Base-by-base conservation (phyloP, 1,140 invertebrate genomes). In the Cyrtorhinus lividipennis region DNA sequence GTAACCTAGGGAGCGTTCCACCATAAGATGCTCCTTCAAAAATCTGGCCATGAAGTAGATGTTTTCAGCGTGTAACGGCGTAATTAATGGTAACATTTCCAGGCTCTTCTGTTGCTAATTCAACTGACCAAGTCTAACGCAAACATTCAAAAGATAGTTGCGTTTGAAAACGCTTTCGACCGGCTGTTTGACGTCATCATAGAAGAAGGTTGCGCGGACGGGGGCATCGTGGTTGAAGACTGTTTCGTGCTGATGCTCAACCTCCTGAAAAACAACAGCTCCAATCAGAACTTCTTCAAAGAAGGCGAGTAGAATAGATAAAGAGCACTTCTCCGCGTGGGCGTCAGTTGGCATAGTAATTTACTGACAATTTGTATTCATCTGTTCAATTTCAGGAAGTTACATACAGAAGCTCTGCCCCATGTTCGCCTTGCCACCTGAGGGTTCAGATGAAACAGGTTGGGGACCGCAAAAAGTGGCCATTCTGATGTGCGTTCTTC, bases 111-210 rank as follows among this genome's bases (percentile, higher is more conserved):
- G 2, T 75, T 99, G n/a, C 77, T 99, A 0, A 91, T 90, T 66
- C 87, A 95, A 71, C 75, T 99, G 57, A 98, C 94, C 0, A 93
- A 93, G 76, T 86, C 86, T 3, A 98, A 99, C 79, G 88, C 92
- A 0, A 97, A 97, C 73, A 95, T 99, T 68, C 97, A 99, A 74
- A 99, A 99, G 77, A 98, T 99, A 70, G 93, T 99, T 2, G 96
- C 95, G 0, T 99, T 98, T 78, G 95, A 99, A 77, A 98, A 97
- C 78, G 93, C 92, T 0, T 99, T 98, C 75, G 95, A 98, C 76
- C 81, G 89, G 66, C 78, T 99, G 38, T 89, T 98, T 68, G 89
- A 93, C 71, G 93, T 99, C 26, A 91, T 99, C 24, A 77, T 76
- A 1, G 85, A 90, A 67, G 97, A 99, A 77, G 95, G 93, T 53